These are phyloP conservation scores for Azorinus chamasolen DNA, from an alignment of 2,888 invertebrate species.

Conservation along the genomic window DNA sequence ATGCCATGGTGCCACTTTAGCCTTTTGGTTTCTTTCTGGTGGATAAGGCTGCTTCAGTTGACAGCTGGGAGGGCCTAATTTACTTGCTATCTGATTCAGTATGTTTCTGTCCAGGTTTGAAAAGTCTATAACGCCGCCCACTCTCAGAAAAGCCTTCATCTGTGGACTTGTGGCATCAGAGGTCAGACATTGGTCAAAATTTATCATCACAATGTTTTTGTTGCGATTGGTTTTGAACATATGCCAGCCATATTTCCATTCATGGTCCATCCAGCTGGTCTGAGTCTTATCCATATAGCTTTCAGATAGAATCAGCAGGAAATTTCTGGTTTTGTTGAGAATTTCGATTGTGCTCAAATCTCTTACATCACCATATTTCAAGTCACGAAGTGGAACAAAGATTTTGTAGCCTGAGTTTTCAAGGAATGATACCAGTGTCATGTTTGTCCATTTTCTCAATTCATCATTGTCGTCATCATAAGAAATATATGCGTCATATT, in stretches of 20 bases:
- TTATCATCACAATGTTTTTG: no score
- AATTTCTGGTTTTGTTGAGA: slow-evolving; percentile 27
- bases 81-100: slow-evolving; percentile 18
- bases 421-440: slow-evolving; percentile 19
- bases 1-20: no score
- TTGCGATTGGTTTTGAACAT: no score
- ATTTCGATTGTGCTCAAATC: slow-evolving; percentile 20
- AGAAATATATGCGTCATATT: slow-evolving; percentile 40
- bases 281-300: slow-evolving; percentile 19
- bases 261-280: slow-evolving; percentile 28
- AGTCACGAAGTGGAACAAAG: no score
- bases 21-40: no score
- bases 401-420: slow-evolving; percentile 14
- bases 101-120: slow-evolving; percentile 29
- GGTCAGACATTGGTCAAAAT: no score
- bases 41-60: no score
- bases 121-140: slow-evolving; percentile 39
- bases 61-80: slow-evolving; percentile 44
- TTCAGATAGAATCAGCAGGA: slow-evolving; percentile 37
- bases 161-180: slow-evolving; percentile 21
- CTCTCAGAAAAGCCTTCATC: slow-evolving; percentile 40
- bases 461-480: slow-evolving; percentile 40
- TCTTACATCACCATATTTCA: slow-evolving; percentile 28
- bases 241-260: no score
- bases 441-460: slow-evolving; percentile 32